Base-by-base conservation (phyloP, 2,888 invertebrate species). In the Tiphia femorata region DNA sequence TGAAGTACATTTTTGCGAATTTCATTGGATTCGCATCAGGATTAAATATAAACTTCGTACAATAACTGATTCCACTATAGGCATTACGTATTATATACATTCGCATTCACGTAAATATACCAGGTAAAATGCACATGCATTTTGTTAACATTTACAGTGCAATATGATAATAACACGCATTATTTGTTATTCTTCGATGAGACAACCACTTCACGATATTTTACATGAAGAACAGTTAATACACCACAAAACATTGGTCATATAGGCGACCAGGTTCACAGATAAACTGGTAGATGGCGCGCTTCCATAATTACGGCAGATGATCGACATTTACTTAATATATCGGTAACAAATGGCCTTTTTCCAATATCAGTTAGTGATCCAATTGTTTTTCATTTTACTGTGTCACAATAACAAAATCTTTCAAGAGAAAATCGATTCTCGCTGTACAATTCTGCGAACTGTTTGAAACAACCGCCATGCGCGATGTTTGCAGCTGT, bases 141-240 rank as follows among this genome's bases (percentile, higher is more conserved):
- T 14, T 57, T 53, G 60, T 66, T 62, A 65, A 43, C 54, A 52
- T 65, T 62, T 72, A 55, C 64, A 65, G n/a, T n/a, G n/a, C n/a
- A n/a, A n/a, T 64, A 67, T 64, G 70, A 76, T 72, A 74, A 74
- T 71, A 75, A 72, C 67, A 70, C 70, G 49, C 57, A 60, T 75
- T 73, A 62, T 74, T 76, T 75, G 77, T 77, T 77, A 62, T 58
- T 54, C 44, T 49, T 49, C 27, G 47, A 29, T 29, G 37, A 53
- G 50, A 53, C 53, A 33, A 33, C 12, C 12, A 14, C 5, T 33
- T n/a, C 4, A 33, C n/a, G n/a, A n/a, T n/a, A 14, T 7, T 33
- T n/a, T 14, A 8, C 8, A 33, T 33, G 33, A 12, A 33, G 33
- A 33, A 14, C 33, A 33, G 33, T 14, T 33, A 33, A 33, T n/a